Evolutionary conservation across 2,113 vertebrate genomes (phyloP).

Genomic region (Cricetomys ansorgei): DNA sequence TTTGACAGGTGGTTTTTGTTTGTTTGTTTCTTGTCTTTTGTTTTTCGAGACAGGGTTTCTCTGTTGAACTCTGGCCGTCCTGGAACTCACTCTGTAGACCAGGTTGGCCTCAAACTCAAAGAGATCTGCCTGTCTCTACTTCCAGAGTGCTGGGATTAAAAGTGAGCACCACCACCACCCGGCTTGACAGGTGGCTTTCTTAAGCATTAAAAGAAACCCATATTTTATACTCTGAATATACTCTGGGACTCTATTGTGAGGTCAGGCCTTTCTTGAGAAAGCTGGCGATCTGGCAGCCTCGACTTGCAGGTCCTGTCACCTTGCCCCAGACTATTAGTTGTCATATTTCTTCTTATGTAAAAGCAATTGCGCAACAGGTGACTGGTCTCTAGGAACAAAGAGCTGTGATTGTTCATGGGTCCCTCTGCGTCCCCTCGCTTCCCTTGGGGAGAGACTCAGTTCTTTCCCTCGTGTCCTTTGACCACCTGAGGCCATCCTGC

Average conservation of each 20-base stretch:
- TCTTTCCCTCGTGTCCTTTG: background rate
- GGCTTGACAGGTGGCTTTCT: background rate
- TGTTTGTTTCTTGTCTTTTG: no score
- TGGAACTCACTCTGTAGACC: no score
- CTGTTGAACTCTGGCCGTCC: no score
- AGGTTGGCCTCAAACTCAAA: no score
- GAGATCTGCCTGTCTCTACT: no score
- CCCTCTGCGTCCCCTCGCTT: background rate
- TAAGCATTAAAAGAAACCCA: background rate
- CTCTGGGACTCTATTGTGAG: background rate
- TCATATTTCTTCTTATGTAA: background rate
- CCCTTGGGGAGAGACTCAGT: background rate
- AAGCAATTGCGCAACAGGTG: background rate
- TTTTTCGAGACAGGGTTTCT: no score
- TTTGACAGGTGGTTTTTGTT: background rate
- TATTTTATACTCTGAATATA: background rate
- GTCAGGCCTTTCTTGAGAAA: background rate
- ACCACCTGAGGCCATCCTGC: background rate
- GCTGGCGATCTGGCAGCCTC: accelerated
- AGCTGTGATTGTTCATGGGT: no score
- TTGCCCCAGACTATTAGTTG: accelerated
- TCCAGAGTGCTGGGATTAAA: no score
- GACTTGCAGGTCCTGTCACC: accelerated
- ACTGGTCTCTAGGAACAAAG: background rate
- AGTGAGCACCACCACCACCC: no score